A percentile compares a stretch with the other conserved stretches of the same genome.
phyloP scores from a whole-genome alignment of 2,888 invertebrate genomes.

The Callimorpha dominula region DNA sequence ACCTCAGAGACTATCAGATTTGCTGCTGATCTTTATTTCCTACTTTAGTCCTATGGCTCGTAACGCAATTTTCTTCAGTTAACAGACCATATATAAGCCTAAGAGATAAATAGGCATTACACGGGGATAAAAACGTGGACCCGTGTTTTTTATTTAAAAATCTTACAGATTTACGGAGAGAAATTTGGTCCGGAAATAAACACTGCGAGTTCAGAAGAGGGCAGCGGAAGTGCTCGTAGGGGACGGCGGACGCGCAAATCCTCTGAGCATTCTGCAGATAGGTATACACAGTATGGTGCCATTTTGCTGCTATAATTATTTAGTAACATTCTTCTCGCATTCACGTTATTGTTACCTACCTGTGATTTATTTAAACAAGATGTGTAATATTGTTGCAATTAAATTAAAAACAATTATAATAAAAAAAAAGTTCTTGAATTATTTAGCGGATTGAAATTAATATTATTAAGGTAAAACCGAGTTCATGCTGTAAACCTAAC shows the following conservation, averaged over 20 bases:
- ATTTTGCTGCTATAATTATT: conserved; percentile 24
- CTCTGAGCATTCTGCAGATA: conserved; percentile 91
- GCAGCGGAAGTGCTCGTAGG: conserved; percentile 76
- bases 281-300: conserved; percentile 69
- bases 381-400: no score
- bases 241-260: conserved; percentile 89
- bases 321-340: background rate
- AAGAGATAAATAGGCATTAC: background rate
- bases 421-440: background rate
- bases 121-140: no score
- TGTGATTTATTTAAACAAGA: background rate
- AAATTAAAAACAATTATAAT: no score
- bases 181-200: conserved; percentile 90
- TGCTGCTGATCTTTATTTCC: no score
- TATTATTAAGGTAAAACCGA: background rate
- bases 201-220: conserved; percentile 86
- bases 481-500: background rate
- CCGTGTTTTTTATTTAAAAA: background rate
- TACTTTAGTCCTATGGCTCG: no score
- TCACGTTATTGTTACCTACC: background rate
- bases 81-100: background rate
- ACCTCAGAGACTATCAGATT: no score
- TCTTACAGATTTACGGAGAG: conserved; percentile 92
- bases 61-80: conserved; percentile 4
- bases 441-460: background rate